Evolutionary conservation across 37 sponge, comb jelly and placozoan genomes (phyloP), one percentile per base, ranked within the genome.

Genomic region (Eunapius fragilis): DNA sequence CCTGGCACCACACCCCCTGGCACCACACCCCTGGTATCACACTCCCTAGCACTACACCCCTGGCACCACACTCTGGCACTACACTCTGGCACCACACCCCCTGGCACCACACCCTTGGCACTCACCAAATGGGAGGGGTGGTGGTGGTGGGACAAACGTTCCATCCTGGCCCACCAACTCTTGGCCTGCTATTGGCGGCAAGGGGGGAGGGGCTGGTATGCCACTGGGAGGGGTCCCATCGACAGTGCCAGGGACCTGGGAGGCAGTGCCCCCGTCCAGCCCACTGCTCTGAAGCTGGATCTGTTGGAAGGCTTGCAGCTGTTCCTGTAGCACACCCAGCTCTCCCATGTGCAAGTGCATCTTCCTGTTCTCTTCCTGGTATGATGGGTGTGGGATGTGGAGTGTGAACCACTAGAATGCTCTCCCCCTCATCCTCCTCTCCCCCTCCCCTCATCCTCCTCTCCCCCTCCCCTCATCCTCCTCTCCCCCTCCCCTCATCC

Each of bases 71-170:
- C n/a, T n/a, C n/a, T n/a, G n/a, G n/a, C n/a, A n/a, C n/a, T n/a
- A n/a, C n/a, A n/a, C n/a, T n/a, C n/a, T n/a, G n/a, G n/a, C n/a
- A n/a, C n/a, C n/a, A n/a, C n/a, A n/a, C n/a, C n/a, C n/a, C n/a
- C n/a, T n/a, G n/a, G n/a, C n/a, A n/a, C n/a, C n/a, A n/a, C n/a
- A n/a, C n/a, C n/a, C n/a, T n/a, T n/a, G n/a, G n/a, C 26, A 71
- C 75, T 58, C 37, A 87, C 84, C 78, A 77, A 74, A 35, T 25
- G 91, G 91, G 73, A 81, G 82, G 38, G 89, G 87, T 75, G 86
- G 86, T 17, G 91, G 87, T 32, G 88, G 88, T 27, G 88, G 86
- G 12, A 74, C 49, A n/a, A 71, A 72, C 9, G 84, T 30, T 0
- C 28, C 76, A 35, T 36, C 69, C 25, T n/a, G n/a, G n/a, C n/a